A percentile compares a stretch with the other conserved stretches of the same genome.
Evolutionary conservation across 2,113 vertebrate species (phyloP).

Genomic region (Phaethornis superciliosus): DNA sequence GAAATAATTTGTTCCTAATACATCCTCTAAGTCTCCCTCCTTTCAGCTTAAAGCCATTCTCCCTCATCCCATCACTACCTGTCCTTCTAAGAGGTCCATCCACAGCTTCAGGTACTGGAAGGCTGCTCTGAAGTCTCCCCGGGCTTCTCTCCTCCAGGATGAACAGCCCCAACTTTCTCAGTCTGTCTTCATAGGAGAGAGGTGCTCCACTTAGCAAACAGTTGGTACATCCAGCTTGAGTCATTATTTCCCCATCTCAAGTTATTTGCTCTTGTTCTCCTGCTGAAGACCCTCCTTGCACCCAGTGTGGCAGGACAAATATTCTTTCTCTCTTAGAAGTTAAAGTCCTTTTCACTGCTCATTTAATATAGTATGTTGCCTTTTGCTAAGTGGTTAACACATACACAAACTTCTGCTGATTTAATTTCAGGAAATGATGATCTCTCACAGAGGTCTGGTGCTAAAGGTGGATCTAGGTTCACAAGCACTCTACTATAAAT

Average conservation of each 20-base stretch:
- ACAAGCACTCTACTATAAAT: neutral
- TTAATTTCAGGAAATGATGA: neutral
- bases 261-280: neutral
- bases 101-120: too few species aligned
- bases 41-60: too few species aligned
- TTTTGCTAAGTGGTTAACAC: neutral
- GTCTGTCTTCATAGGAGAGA: too few species aligned
- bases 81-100: too few species aligned
- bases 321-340: neutral
- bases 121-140: too few species aligned
- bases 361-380: neutral
- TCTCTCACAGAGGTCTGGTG: neutral
- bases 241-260: neutral
- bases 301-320: neutral
- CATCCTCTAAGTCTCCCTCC: too few species aligned
- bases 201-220: neutral
- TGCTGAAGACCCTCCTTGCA: neutral
- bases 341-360: neutral
- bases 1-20: too few species aligned
- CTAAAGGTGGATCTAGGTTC: neutral
- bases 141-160: too few species aligned
- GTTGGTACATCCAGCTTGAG: neutral
- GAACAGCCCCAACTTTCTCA: too few species aligned
- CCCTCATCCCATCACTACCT: too few species aligned
- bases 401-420: neutral